Evolutionary conservation across 2,113 vertebrate genomes (phyloP), one percentile per base, ranked within the genome.

Genomic region (Stegastes partitus): DNA sequence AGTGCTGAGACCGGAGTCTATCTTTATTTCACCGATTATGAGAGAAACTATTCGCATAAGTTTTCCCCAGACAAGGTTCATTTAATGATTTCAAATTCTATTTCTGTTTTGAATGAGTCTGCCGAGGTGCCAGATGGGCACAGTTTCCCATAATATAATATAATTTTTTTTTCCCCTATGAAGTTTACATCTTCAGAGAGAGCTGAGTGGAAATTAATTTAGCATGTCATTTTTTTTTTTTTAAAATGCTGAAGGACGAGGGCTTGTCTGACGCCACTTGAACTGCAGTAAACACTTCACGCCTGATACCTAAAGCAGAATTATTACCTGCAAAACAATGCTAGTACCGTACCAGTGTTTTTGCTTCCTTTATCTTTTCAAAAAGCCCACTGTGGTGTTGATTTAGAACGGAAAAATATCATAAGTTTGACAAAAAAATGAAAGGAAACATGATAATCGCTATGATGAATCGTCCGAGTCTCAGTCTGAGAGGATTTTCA

Each of bases 51-150:
- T 68, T 45, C 74, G 72, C 49, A 23, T 59, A 55, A 64, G 21
- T 31, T 74, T 53, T 9, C 31, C 45, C 51, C 53, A 62, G 58
- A 68, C 68, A 51, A 37, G 74, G 59, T 31, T 37, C 49, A 25
- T 80, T 80, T 67, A 55, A 68, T 67, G 64, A 68, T 80, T 82
- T 79, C 25, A 77, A 68, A 74, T 69, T 63, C 59, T 58, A 39
- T 78, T 45, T 23, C 55, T 50, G 55, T 49, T 74, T 64, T 77
- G 55, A 79, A 59, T 18, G 50, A 53, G 70, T 56, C 63, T 56
- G 51, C 58, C 37, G 4, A 74, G 74, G 53, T 74, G 57, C 67
- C 74, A 85, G 51, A 77, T 81, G 79, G 67, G 51, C 8, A 9
- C 68, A 55, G 63, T 72, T 80, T 81, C 47, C 39, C 14, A 49